phyloP scores from a whole-genome alignment of 2,113 vertebrate genomes.

The Megaceryle maxima region DNA sequence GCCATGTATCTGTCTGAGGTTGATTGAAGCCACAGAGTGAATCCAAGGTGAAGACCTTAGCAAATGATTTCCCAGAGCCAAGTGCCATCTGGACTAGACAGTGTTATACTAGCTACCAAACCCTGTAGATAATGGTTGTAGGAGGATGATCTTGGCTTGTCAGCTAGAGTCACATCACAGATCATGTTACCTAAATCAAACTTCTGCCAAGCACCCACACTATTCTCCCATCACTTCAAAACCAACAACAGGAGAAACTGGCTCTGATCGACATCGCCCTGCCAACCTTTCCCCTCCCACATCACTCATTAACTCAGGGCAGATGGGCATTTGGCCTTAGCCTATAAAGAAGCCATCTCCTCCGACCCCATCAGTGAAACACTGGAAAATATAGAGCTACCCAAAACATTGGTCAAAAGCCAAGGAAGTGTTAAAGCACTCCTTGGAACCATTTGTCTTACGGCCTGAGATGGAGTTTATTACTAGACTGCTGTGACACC shows the following conservation, averaged over 20 bases:
- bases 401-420: background rate
- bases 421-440: background rate
- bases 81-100: background rate
- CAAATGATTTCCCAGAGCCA: background rate
- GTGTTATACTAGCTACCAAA: too few species aligned
- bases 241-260: background rate
- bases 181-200: rapidly evolving
- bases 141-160: background rate
- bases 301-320: background rate
- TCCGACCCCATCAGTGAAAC: background rate
- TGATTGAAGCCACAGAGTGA: background rate
- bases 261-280: background rate
- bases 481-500: background rate
- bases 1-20: background rate
- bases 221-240: background rate
- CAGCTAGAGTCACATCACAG: background rate
- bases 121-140: too few species aligned
- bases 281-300: background rate
- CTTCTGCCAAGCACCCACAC: background rate
- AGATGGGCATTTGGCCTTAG: background rate
- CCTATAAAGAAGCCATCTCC: background rate
- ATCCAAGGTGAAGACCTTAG: background rate
- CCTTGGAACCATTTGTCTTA: background rate
- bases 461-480: background rate
- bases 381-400: background rate